Conservation (phyloP, 2,888 invertebrate species). For the Melitaea athalia region DNA sequence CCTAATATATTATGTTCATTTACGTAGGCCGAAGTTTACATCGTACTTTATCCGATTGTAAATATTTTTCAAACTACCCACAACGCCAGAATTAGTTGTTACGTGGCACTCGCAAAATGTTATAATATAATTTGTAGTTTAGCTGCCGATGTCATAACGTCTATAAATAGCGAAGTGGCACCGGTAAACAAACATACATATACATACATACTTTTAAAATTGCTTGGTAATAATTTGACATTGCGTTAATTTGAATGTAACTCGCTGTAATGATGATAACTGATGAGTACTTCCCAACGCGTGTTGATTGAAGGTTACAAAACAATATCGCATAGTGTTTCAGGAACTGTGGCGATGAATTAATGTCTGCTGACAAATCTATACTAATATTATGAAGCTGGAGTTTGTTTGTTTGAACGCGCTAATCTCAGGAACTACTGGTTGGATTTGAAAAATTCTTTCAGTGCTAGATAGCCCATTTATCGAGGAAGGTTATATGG, state of each 20-base stretch:
- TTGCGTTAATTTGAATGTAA: slow-evolving; percentile 7
- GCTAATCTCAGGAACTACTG: too few species aligned
- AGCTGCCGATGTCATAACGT: slow-evolving; percentile 28
- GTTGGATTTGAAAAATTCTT: too few species aligned
- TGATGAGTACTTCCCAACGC: not conserved
- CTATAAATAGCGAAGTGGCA: slow-evolving; percentile 25
- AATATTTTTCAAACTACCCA: slow-evolving; percentile 36
- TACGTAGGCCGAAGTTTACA: slow-evolving; percentile 45
- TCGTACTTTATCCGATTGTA: slow-evolving; percentile 43
- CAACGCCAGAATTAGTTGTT: slow-evolving; percentile 18
- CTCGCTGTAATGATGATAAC: not conserved
- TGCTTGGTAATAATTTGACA: not conserved
- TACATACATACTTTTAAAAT: slow-evolving; percentile 9
- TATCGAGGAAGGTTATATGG: too few species aligned
- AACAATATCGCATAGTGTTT: not conserved
- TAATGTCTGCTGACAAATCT: slow-evolving; percentile 6
- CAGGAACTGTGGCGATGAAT: not conserved
- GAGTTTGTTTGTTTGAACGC: too few species aligned
- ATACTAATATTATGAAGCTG: too few species aligned
- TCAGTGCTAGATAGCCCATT: too few species aligned
- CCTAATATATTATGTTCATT: slow-evolving; percentile 40
- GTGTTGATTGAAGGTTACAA: not conserved
- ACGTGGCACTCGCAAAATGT: slow-evolving; percentile 12
- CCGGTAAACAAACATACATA: slow-evolving; percentile 8
- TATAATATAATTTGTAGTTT: slow-evolving; percentile 27